Percentiles rank a stretch among this genome's conserved stretches.
Evolutionary conservation across 2,113 vertebrate genomes (phyloP).

Genomic region (Lepus americanus): DNA sequence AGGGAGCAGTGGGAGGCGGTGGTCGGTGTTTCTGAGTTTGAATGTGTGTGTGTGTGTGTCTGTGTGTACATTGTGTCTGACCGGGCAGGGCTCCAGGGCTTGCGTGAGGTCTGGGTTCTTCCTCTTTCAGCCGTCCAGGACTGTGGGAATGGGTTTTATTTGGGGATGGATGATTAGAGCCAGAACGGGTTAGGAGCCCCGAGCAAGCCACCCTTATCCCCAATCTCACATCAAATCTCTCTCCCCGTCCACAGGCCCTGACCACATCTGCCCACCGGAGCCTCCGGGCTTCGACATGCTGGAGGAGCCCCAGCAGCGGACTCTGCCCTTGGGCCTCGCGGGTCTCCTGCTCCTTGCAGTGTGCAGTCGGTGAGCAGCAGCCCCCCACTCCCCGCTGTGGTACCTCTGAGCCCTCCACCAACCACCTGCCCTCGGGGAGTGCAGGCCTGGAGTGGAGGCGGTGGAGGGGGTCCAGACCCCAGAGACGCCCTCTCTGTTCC

Average conservation of each 20-base stretch:
- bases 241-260: slow-evolving; percentile 54
- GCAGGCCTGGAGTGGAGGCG: neutral
- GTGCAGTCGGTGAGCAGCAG: slow-evolving; percentile 84
- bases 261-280: slow-evolving; percentile 54
- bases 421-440: too few species aligned
- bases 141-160: neutral
- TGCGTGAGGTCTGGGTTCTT: neutral
- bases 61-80: slow-evolving; percentile 36
- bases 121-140: neutral
- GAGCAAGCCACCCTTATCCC: neutral
- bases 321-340: slow-evolving; percentile 81
- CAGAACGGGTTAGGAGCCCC: neutral
- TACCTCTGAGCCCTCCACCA: too few species aligned
- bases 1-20: slow-evolving; percentile 12
- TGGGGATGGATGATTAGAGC: neutral
- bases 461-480: neutral
- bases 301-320: slow-evolving; percentile 78
- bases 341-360: slow-evolving; percentile 83
- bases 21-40: neutral
- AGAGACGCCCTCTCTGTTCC: neutral
- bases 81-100: neutral
- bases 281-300: slow-evolving; percentile 85
- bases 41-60: neutral
- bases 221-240: neutral
- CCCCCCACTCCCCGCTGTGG: neutral